Evolutionary conservation across 2,113 vertebrate genomes (phyloP).

Genomic region (Centropus bengalensis): DNA sequence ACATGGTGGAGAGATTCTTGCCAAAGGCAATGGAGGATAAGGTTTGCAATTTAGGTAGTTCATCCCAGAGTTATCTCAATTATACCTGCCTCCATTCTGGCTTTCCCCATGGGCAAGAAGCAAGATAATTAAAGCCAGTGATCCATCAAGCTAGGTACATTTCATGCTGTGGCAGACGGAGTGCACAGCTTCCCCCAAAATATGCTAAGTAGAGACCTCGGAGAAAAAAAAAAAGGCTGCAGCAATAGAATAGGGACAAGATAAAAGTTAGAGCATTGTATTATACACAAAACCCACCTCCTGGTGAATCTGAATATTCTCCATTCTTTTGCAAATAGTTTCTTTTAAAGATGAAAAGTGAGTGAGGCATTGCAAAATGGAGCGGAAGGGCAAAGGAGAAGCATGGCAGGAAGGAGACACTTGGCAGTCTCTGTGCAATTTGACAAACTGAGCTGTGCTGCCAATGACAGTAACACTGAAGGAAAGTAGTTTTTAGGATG

Average conservation of each 20-base stretch:
- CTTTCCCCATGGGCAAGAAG: not conserved
- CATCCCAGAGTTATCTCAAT: slow-evolving; percentile 29
- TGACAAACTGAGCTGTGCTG: slow-evolving; percentile 25
- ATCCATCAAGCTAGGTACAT: not conserved
- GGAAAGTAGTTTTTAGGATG: not conserved
- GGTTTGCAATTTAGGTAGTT: slow-evolving; percentile 24
- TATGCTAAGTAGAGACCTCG: not conserved
- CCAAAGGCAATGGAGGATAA: not conserved
- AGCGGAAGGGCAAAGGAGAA: not conserved
- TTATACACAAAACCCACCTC: rapidly evolving
- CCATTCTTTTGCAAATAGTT: not conserved
- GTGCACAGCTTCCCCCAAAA: not conserved
- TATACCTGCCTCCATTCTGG: slow-evolving; percentile 18
- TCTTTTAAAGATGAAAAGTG: not conserved
- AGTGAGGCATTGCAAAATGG: not conserved
- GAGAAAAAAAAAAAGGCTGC: not conserved
- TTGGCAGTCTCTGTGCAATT: not conserved
- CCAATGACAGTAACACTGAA: not conserved
- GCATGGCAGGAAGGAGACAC: not conserved
- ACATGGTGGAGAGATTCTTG: not conserved
- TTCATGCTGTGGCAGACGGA: not conserved
- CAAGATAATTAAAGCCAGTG: slow-evolving; percentile 34
- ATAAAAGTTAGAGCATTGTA: not conserved
- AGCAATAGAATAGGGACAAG: rapidly evolving
- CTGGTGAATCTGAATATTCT: not conserved